These are phyloP conservation scores for Talpa occidentalis DNA, from an alignment of 2,113 vertebrate species.

Conservation along the genomic window DNA sequence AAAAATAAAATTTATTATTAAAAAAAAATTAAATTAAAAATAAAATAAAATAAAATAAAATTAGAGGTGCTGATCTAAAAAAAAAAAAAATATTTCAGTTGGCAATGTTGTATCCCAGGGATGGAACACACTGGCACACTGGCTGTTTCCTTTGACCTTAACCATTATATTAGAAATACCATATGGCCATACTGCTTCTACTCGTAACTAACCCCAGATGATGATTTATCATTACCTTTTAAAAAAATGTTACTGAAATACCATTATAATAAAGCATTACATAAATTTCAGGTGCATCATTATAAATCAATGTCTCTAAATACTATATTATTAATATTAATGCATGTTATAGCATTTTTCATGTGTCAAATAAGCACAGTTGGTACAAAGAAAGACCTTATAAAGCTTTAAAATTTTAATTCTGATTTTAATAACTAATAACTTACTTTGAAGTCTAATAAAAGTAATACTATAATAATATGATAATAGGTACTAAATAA, in stretches of 20 bases:
- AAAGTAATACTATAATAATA: not conserved
- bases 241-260: no score
- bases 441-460: slow-evolving; percentile 29
- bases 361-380: not conserved
- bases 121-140: not conserved
- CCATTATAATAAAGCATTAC: no score
- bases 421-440: slow-evolving; percentile 13
- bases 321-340: not conserved
- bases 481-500: not conserved
- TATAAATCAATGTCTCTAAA: no score
- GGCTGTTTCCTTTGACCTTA: not conserved
- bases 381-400: not conserved
- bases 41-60: no score
- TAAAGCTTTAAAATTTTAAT: not conserved
- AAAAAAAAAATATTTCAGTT: not conserved
- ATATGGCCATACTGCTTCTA: not conserved
- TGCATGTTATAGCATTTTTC: not conserved
- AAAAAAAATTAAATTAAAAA: no score
- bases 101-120: not conserved
- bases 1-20: no score
- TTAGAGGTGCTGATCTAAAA: no score
- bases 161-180: not conserved
- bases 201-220: not conserved
- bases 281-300: no score
- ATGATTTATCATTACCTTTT: not conserved